A percentile compares a stretch with the other conserved stretches of the same genome.
These are phyloP conservation scores for Bedellia somnulentella DNA, from an alignment of 2,888 invertebrate genomes.

Conservation along the genomic window DNA sequence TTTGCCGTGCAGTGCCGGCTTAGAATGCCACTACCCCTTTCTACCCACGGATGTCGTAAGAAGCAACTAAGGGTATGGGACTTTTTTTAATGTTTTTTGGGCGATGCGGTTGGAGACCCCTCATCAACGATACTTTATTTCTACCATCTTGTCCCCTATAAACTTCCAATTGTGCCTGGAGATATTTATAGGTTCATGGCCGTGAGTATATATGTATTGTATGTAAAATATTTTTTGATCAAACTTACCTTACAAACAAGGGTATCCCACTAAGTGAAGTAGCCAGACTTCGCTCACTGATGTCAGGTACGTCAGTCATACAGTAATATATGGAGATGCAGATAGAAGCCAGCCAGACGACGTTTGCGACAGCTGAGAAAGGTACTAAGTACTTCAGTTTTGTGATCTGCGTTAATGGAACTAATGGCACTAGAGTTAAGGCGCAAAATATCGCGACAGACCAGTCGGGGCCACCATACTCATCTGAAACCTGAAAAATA, in stretches of 20 bases:
- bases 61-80: too few relatives aligned
- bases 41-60: too few relatives aligned
- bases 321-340: conserved; percentile 82
- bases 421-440: conserved; percentile 66
- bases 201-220: too few relatives aligned
- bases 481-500: conserved; percentile 53
- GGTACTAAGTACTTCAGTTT: conserved; percentile 84
- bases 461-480: conserved; percentile 49
- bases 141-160: too few relatives aligned
- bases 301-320: conserved; percentile 55
- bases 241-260: conserved; percentile 77
- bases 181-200: too few relatives aligned
- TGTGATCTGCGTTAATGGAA: conserved; percentile 73
- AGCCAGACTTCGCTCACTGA: conserved; percentile 36
- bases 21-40: too few relatives aligned
- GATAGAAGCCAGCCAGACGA: conserved; percentile 78
- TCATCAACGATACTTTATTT: too few relatives aligned
- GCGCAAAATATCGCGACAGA: conserved; percentile 67
- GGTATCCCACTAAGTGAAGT: conserved; percentile 69
- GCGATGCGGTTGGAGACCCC: too few relatives aligned
- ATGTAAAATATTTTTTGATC: too few relatives aligned
- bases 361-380: conserved; percentile 85
- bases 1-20: too few relatives aligned
- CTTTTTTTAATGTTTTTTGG: too few relatives aligned
- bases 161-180: too few relatives aligned